Evolutionary conservation across 2,888 invertebrate genomes (phyloP).

Genomic region (Geotrupes spiniger): DNA sequence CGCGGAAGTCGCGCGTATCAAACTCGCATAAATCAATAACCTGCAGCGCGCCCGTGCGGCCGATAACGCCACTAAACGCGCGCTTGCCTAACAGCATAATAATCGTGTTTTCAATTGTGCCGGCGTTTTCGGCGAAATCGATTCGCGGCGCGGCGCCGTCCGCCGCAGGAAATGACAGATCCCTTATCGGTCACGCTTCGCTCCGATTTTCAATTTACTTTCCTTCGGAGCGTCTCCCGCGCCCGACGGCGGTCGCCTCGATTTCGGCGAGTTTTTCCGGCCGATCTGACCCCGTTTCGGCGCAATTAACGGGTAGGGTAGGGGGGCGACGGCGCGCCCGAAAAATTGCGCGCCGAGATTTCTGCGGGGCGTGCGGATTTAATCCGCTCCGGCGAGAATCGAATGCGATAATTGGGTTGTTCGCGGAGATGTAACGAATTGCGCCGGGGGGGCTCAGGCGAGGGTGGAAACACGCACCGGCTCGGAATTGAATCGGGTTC

Average conservation of each 20-base stretch:
- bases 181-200: conserved; percentile 38
- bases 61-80: conserved; percentile 38
- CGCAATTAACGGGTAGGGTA: no score
- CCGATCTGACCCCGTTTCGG: no score
- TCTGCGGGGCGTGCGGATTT: no score
- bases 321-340: no score
- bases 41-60: conserved; percentile 29
- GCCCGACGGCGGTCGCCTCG: neutral
- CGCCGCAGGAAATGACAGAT: conserved; percentile 40
- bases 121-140: conserved; percentile 26
- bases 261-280: no score
- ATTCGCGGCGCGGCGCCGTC: conserved; percentile 24
- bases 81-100: conserved; percentile 39
- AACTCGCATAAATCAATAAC: conserved; percentile 36
- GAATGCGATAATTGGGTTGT: no score
- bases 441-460: no score
- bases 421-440: no score
- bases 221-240: neutral
- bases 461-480: no score
- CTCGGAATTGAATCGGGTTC: no score
- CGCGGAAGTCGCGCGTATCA: conserved; percentile 6
- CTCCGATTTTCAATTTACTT: conserved; percentile 36
- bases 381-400: no score
- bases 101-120: conserved; percentile 35
- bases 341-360: no score